Percentiles rank a stretch among this genome's conserved stretches.
These are phyloP conservation scores for Spisula subtruncata DNA, from an alignment of 2,888 invertebrate species.

Conservation along the genomic window DNA sequence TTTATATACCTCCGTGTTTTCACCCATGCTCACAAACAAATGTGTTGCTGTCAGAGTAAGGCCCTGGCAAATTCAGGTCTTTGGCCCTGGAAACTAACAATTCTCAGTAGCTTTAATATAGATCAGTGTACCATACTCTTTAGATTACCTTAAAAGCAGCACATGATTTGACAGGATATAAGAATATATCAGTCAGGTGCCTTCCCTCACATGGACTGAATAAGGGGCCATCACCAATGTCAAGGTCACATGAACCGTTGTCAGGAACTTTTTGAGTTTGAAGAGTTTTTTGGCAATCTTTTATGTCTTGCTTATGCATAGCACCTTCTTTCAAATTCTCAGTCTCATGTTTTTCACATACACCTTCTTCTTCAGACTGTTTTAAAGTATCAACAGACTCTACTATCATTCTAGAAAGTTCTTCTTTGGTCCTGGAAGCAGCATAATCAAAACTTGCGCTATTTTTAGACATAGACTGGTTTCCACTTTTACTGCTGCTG, in stretches of 20 bases:
- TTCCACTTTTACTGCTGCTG: conserved; percentile 5
- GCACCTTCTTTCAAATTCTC: conserved; percentile 2
- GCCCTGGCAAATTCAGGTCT: no score
- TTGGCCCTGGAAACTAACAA: not conserved
- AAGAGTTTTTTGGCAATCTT: not conserved
- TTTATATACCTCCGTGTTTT: no score
- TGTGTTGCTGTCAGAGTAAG: no score
- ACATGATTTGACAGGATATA: conserved; percentile 97
- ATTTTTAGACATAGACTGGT: conserved; percentile 38
- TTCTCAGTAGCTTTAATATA: not conserved
- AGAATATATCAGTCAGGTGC: conserved; percentile 89
- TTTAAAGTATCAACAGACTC: not conserved
- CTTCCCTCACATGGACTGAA: conserved; percentile 57
- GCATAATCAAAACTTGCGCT: not conserved
- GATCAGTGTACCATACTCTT: not conserved
- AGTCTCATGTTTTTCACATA: conserved; percentile 10
- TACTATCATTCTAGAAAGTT: not conserved
- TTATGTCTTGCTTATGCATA: not conserved
- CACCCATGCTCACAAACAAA: no score
- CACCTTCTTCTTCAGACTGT: not conserved
- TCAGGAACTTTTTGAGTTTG: not conserved
- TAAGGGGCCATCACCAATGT: not conserved
- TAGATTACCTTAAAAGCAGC: conserved; percentile 90
- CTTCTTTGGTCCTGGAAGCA: not conserved
- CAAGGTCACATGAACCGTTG: not conserved